Percentiles rank a stretch among this genome's conserved stretches.
Conservation (phyloP, 2,888 invertebrate species). For the Drosophila vallismaia region DNA sequence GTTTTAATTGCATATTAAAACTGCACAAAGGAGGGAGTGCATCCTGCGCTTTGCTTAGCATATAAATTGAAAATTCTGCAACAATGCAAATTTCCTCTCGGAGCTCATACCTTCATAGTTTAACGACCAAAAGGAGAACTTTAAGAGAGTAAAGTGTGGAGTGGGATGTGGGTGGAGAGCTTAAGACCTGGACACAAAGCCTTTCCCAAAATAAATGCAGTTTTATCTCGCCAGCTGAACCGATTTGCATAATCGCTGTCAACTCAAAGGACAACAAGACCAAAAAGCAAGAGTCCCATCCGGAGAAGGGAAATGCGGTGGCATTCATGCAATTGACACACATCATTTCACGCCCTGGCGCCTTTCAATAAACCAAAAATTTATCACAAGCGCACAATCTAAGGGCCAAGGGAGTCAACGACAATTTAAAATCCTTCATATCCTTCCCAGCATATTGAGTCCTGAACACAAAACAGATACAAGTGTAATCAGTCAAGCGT, state of each 20-base stretch:
- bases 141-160: slow-evolving; percentile 11
- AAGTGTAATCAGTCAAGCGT: slow-evolving; percentile 81
- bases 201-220: slow-evolving; percentile 62
- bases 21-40: slow-evolving; percentile 11
- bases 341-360: slow-evolving; percentile 85
- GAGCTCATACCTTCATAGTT: slow-evolving; percentile 7
- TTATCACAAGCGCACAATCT: slow-evolving; percentile 77
- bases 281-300: slow-evolving; percentile 2
- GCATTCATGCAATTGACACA: slow-evolving; percentile 84
- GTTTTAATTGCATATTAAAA: slow-evolving; percentile 71
- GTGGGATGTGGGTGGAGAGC: slow-evolving; percentile 2
- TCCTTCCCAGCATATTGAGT: slow-evolving; percentile 61
- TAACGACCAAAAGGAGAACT: slow-evolving; percentile 25
- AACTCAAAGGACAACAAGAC: slow-evolving; percentile 51
- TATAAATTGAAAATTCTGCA: slow-evolving; percentile 62
- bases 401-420: slow-evolving; percentile 60
- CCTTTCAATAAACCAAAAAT: slow-evolving; percentile 84
- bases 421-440: slow-evolving; percentile 75
- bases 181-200: slow-evolving; percentile 41
- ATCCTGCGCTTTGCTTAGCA: slow-evolving; percentile 54
- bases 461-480: slow-evolving; percentile 68
- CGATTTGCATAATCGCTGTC: slow-evolving; percentile 80
- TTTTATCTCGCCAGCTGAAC: slow-evolving; percentile 40
- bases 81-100: slow-evolving; percentile 58
- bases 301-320: slow-evolving; percentile 22